Evolutionary conservation across 2,113 vertebrate species (phyloP).

Genomic region (Nansenia antarctica): DNA sequence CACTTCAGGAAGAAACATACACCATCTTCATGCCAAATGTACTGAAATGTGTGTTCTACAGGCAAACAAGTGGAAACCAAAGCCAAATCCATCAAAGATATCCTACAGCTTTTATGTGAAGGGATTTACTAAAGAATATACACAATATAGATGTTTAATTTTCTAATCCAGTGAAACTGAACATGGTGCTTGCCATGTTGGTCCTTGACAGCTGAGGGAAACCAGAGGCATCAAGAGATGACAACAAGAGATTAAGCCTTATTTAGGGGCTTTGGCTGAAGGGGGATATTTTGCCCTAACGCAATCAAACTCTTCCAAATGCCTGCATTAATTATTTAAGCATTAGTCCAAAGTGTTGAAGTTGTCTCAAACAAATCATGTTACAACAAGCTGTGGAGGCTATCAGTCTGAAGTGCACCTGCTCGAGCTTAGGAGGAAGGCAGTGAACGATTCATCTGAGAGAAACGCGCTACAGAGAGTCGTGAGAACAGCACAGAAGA

Average conservation of each 20-base stretch:
- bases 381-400: neutral
- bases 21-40: neutral
- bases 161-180: neutral
- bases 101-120: slow-evolving; percentile 1
- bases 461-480: too few species aligned
- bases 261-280: neutral
- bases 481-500: too few species aligned
- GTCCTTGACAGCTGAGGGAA: neutral
- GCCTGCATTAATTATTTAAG: neutral
- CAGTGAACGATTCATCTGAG: too few species aligned
- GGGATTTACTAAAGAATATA: neutral
- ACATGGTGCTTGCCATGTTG: neutral
- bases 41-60: neutral
- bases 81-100: slow-evolving; percentile 1
- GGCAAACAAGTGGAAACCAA: neutral
- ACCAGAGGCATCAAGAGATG: neutral
- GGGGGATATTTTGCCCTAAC: neutral
- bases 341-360: neutral
- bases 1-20: neutral
- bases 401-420: neutral
- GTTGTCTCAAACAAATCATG: neutral
- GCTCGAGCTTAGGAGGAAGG: neutral
- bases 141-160: neutral
- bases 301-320: too few species aligned
- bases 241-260: neutral